phyloP scores from a whole-genome alignment of 2,888 invertebrate species.

The Raillietiella orientalis region DNA sequence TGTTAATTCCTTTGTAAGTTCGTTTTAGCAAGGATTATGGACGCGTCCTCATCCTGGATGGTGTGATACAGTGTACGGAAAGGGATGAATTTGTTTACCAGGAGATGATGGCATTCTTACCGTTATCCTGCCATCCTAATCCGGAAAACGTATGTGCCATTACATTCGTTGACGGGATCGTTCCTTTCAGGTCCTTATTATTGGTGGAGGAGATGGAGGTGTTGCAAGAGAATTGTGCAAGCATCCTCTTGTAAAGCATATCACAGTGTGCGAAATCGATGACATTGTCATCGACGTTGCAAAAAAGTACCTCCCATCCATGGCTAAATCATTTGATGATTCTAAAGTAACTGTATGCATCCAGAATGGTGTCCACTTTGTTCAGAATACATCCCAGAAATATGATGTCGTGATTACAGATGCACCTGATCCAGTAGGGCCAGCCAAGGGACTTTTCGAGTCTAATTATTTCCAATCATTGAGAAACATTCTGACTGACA shows the following conservation, averaged over 20 bases:
- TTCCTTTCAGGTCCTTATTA: slow-evolving; percentile 34
- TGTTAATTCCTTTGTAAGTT: background rate
- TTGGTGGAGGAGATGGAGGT: slow-evolving; percentile 95
- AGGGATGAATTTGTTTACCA: slow-evolving; percentile 91
- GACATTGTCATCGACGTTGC: slow-evolving; percentile 60
- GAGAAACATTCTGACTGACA: slow-evolving; percentile 42
- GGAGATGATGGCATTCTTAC: slow-evolving; percentile 87
- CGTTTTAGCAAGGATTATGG: slow-evolving; percentile 30
- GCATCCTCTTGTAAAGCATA: slow-evolving; percentile 52
- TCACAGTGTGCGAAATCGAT: slow-evolving; percentile 85
- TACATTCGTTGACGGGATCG: background rate
- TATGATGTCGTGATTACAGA: slow-evolving; percentile 97
- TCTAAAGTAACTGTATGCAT: slow-evolving; percentile 50
- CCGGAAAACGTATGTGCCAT: slow-evolving; percentile 34
- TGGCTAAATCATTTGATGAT: slow-evolving; percentile 55
- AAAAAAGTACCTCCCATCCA: slow-evolving; percentile 55
- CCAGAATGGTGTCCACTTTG: slow-evolving; percentile 80
- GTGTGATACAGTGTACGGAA: slow-evolving; percentile 85
- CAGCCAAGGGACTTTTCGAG: slow-evolving; percentile 33
- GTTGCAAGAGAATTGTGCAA: slow-evolving; percentile 82
- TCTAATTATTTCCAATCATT: slow-evolving; percentile 53
- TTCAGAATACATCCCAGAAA: slow-evolving; percentile 37
- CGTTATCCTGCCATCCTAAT: slow-evolving; percentile 59
- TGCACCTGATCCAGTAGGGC: slow-evolving; percentile 80
- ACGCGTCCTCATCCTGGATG: slow-evolving; percentile 58